A percentile compares a stretch with the other conserved stretches of the same genome.
Conservation (phyloP, 2,113 vertebrate genomes). For the Psittacus erithacus region DNA sequence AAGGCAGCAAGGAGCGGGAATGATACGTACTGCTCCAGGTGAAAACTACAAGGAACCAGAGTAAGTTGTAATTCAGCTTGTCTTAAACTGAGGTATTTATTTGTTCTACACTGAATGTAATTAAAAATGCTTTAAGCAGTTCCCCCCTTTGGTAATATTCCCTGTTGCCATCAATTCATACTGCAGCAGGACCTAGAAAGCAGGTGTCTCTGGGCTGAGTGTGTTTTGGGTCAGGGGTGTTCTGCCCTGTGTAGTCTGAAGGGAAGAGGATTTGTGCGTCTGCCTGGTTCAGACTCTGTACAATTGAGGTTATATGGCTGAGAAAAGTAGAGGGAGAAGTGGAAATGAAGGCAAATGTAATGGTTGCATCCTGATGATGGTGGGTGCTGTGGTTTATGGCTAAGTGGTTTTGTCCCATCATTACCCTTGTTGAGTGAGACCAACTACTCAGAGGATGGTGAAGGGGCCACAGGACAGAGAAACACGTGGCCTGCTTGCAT, state of each 20-base stretch:
- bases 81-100: neutral
- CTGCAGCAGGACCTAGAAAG: neutral
- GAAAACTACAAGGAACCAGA: conserved; percentile 5
- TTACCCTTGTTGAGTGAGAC: neutral
- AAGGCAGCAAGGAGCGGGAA: conserved; percentile 1
- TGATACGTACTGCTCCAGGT: neutral
- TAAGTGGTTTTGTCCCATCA: neutral
- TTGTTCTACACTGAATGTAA: neutral
- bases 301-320: neutral
- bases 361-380: neutral
- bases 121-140: neutral
- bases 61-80: neutral
- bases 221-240: rapidly evolving
- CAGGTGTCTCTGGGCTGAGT: neutral
- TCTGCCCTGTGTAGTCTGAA: neutral
- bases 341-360: neutral
- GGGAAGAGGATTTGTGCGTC: neutral
- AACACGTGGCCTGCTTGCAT: neutral
- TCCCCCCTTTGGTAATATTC: neutral
- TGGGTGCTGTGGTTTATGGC: neutral
- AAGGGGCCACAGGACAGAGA: neutral
- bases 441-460: neutral
- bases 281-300: neutral
- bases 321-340: neutral
- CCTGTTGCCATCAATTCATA: neutral